Percentiles rank a stretch among this genome's conserved stretches.
Conservation (phyloP, 2,113 vertebrate species). For the Carlito syrichta region DNA sequence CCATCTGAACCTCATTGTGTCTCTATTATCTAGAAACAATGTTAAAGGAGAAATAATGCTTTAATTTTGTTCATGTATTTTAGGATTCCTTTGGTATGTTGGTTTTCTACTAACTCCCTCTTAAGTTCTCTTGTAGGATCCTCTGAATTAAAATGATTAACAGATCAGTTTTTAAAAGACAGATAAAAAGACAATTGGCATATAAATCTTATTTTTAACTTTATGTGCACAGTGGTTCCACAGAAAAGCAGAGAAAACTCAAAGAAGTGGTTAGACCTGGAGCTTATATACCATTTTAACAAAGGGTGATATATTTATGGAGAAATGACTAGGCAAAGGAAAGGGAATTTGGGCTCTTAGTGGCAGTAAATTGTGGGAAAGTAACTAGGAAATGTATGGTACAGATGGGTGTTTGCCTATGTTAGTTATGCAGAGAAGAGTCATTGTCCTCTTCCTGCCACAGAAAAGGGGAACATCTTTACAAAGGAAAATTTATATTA, state of each 20-base stretch:
- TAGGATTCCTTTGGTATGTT: not conserved
- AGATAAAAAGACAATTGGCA: not conserved
- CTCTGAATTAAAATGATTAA: not conserved
- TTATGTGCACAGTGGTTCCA: not conserved
- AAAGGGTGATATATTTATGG: not conserved
- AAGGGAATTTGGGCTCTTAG: not conserved
- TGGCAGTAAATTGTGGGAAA: not conserved
- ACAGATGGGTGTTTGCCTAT: not conserved
- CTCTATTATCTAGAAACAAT: not conserved
- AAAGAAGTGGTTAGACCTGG: not conserved
- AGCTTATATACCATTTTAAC: not conserved
- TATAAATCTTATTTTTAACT: not conserved
- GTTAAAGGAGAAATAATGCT: not conserved
- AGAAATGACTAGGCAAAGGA: not conserved
- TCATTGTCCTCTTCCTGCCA: not conserved
- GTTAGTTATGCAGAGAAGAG: not conserved
- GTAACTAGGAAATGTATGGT: not conserved
- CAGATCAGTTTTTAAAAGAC: not conserved
- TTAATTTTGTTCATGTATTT: not conserved
- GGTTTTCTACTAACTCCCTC: not conserved
- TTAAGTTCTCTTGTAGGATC: not conserved
- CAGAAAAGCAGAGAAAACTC: not conserved
- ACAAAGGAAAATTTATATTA: not conserved
- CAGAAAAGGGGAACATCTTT: not conserved
- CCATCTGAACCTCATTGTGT: not conserved